Evolutionary conservation across 2,797 vertebrate species (phyloP).

Genomic region (Morus bassanus): DNA sequence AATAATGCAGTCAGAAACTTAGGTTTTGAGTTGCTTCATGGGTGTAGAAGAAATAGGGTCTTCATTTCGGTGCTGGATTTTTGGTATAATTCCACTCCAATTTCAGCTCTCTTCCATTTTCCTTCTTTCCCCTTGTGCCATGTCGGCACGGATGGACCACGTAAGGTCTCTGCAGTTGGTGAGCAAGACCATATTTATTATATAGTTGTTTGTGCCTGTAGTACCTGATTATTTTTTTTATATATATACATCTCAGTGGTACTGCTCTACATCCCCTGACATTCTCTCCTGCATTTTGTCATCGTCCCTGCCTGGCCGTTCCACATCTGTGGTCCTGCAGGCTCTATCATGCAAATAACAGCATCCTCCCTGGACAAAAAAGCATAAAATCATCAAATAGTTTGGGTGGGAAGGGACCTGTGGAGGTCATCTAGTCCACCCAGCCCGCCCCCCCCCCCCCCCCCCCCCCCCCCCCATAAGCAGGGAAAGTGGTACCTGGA

Average conservation of each 20-base stretch:
- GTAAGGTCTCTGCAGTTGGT: not conserved
- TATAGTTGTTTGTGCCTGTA: not conserved
- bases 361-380: not conserved
- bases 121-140: not conserved
- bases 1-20: not conserved
- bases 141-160: not conserved
- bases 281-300: not conserved
- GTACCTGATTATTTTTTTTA: not conserved
- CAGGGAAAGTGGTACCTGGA: not conserved
- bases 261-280: not conserved
- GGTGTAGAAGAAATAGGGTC: not conserved
- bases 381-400: too few relatives aligned
- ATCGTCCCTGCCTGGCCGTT: not conserved
- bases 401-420: not conserved
- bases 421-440: not conserved
- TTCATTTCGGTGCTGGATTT: not conserved
- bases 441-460: too few relatives aligned
- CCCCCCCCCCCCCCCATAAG: not conserved
- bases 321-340: not conserved
- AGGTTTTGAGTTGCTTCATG: rapidly evolving
- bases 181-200: not conserved
- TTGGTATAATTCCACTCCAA: rapidly evolving
- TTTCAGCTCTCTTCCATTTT: not conserved
- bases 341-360: not conserved
- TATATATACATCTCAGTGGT: not conserved